A percentile compares a stretch with the other conserved stretches of the same genome.
phyloP scores from a whole-genome alignment of 2,797 vertebrate genomes.

The Apogon talboti region DNA sequence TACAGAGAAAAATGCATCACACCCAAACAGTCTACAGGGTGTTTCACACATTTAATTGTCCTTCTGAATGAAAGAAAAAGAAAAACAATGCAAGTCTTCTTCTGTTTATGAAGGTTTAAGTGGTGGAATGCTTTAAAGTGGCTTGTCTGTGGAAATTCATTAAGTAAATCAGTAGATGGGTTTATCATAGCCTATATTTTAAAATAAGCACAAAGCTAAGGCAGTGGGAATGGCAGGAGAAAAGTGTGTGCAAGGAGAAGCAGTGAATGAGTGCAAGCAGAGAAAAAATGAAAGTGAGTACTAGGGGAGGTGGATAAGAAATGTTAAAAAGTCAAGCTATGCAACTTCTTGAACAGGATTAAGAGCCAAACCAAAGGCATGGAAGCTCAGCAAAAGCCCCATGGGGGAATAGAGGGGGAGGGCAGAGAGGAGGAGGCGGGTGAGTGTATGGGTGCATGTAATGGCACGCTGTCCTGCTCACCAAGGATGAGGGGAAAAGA shows the following conservation, averaged over 20 bases:
- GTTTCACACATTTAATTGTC: slow-evolving; percentile 15
- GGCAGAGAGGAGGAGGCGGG: not conserved
- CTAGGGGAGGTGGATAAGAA: slow-evolving; percentile 27
- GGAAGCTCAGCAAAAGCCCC: slow-evolving; percentile 57
- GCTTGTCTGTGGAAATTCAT: slow-evolving; percentile 18
- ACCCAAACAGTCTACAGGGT: not conserved
- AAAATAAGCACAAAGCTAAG: slow-evolving; percentile 24
- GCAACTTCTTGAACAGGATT: slow-evolving; percentile 62
- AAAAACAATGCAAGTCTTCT: not conserved
- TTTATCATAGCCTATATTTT: slow-evolving; percentile 8
- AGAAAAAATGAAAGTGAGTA: slow-evolving; percentile 28
- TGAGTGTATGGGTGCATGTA: slow-evolving; percentile 48
- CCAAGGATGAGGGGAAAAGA: slow-evolving; percentile 31
- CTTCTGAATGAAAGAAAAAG: not conserved
- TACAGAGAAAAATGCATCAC: not conserved
- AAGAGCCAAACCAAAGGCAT: slow-evolving; percentile 51
- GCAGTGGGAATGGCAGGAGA: slow-evolving; percentile 21
- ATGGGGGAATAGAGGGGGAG: slow-evolving; percentile 39
- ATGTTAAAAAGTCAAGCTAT: slow-evolving; percentile 70
- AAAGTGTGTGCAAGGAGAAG: slow-evolving; percentile 43
- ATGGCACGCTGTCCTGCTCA: slow-evolving; percentile 51
- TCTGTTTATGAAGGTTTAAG: not conserved
- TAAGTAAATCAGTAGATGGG: not conserved
- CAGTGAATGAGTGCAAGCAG: slow-evolving; percentile 8
- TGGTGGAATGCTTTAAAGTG: slow-evolving; percentile 15